phyloP scores from a whole-genome alignment of 2,888 invertebrate genomes.

The Protodeltote pygarga region DNA sequence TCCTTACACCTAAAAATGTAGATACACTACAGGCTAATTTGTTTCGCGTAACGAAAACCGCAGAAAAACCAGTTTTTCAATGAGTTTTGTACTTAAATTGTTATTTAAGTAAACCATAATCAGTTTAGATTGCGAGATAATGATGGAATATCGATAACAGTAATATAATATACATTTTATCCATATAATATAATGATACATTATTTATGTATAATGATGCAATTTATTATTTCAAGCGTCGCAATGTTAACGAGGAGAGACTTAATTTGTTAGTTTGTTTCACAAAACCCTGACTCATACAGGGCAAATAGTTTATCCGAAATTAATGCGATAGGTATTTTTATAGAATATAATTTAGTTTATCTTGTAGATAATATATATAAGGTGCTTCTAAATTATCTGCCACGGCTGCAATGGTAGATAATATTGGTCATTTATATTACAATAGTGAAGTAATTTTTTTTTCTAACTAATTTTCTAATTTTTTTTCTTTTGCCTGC shows the following conservation, averaged over 20 bases:
- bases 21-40: slow-evolving; percentile 40
- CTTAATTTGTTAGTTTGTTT: neutral
- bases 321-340: too few relatives aligned
- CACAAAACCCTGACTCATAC: neutral
- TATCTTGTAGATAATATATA: too few relatives aligned
- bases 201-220: slow-evolving; percentile 24
- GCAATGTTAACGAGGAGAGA: neutral
- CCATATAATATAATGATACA: too few relatives aligned
- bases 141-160: slow-evolving; percentile 39
- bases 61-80: slow-evolving; percentile 51
- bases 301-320: too few relatives aligned
- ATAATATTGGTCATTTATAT: too few relatives aligned
- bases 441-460: too few relatives aligned
- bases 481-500: too few relatives aligned
- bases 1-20: slow-evolving; percentile 34
- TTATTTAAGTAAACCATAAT: slow-evolving; percentile 47
- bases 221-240: slow-evolving; percentile 10
- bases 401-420: too few relatives aligned
- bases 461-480: too few relatives aligned
- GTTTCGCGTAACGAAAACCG: slow-evolving; percentile 52
- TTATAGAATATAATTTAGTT: too few relatives aligned
- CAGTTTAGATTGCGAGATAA: slow-evolving; percentile 43
- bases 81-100: slow-evolving; percentile 50
- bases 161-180: slow-evolving; percentile 24
- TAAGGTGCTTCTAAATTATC: too few relatives aligned